Percentiles rank a stretch among this genome's conserved stretches.
These are phyloP conservation scores for Drosophila nigritarsus DNA, from an alignment of 2,888 invertebrate species.

Conservation along the genomic window DNA sequence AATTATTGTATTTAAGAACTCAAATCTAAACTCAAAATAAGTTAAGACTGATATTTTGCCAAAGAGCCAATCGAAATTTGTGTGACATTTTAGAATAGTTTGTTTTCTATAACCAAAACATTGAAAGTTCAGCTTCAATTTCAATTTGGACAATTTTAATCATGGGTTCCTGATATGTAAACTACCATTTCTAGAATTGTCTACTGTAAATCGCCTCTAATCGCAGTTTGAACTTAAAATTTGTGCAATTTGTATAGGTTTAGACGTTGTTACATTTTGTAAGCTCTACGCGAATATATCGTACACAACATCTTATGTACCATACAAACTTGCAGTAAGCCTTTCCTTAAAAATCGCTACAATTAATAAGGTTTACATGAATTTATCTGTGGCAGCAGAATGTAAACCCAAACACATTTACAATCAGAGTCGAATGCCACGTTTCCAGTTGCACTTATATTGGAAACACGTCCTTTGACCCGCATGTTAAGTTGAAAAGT, in stretches of 20 bases:
- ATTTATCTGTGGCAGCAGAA: background rate
- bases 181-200: background rate
- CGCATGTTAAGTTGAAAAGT: conserved; percentile 19
- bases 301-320: background rate
- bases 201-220: background rate
- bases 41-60: background rate
- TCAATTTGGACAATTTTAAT: background rate
- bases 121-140: background rate
- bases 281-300: background rate
- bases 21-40: background rate
- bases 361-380: background rate
- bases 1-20: background rate
- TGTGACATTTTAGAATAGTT: background rate
- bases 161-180: background rate
- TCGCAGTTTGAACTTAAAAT: background rate
- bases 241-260: background rate
- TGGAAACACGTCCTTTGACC: conserved; percentile 4
- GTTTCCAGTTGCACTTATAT: conserved; percentile 14
- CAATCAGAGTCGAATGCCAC: conserved; percentile 2
- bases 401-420: background rate
- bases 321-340: background rate
- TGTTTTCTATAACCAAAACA: background rate
- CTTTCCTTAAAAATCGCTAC: background rate
- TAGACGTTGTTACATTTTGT: background rate
- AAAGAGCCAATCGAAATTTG: background rate